Percentiles rank a stretch among this genome's conserved stretches.
Evolutionary conservation across 2,797 vertebrate genomes (phyloP).

Genomic region (Rhyacichthys aspro): DNA sequence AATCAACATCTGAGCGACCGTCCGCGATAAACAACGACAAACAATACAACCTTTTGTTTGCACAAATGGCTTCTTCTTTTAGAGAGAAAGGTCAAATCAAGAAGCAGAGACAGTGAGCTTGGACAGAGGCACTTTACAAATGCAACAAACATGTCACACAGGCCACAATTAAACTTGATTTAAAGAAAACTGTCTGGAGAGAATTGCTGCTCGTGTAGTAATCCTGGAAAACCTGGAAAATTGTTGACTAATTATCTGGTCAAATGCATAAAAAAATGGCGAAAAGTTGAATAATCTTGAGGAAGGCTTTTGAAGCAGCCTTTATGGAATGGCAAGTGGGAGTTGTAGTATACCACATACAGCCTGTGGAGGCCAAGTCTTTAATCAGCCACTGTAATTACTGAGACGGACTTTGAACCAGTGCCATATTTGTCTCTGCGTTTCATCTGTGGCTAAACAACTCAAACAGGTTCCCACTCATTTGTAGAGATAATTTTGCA

Average conservation of each 20-base stretch:
- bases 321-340: neutral
- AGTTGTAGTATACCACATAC: neutral
- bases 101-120: neutral
- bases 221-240: neutral
- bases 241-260: too few species aligned
- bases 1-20: constrained; percentile 32
- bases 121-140: neutral
- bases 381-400: constrained; percentile 77
- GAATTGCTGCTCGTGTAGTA: too few species aligned
- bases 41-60: constrained; percentile 42
- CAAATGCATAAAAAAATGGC: neutral
- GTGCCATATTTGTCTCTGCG: constrained; percentile 73
- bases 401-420: constrained; percentile 76
- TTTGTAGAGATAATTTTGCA: neutral
- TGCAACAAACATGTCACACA: neutral
- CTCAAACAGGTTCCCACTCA: neutral
- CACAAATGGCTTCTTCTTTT: neutral
- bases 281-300: neutral
- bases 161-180: neutral
- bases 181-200: neutral
- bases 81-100: neutral
- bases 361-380: constrained; percentile 66
- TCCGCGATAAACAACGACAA: constrained; percentile 21
- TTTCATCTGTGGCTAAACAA: constrained; percentile 70
- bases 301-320: neutral